Evolutionary conservation across 2,888 invertebrate genomes (phyloP).

Genomic region (Oscheius onirici): DNA sequence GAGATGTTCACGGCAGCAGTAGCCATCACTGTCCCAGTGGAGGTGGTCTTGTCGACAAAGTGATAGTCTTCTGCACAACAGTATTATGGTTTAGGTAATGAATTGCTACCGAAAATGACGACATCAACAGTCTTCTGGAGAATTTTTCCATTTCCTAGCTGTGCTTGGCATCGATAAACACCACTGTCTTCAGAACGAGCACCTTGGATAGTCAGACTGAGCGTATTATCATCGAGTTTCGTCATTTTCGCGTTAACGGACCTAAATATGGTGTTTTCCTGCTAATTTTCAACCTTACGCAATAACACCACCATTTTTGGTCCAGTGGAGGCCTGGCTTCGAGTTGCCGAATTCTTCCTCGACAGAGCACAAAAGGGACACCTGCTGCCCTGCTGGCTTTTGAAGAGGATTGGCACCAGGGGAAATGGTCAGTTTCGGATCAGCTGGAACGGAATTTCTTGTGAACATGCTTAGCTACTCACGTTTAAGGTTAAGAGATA

Average conservation of each 20-base stretch:
- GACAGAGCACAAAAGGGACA: constrained; percentile 46
- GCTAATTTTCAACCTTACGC: constrained; percentile 20
- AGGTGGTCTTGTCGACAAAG: constrained; percentile 50
- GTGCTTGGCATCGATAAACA: constrained; percentile 55
- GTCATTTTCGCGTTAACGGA: constrained; percentile 47
- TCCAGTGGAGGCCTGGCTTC: constrained; percentile 52
- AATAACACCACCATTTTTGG: constrained; percentile 49
- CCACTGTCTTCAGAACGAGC: constrained; percentile 49
- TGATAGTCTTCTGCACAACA: constrained; percentile 46
- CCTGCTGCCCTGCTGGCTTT: constrained; percentile 49
- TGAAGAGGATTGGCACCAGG: constrained; percentile 49
- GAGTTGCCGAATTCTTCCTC: constrained; percentile 32
- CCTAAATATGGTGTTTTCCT: constrained; percentile 19
- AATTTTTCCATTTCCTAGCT: constrained; percentile 33
- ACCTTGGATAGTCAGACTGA: constrained; percentile 46
- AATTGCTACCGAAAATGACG: constrained; percentile 46
- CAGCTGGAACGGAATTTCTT: background rate
- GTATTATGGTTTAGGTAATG: too few relatives aligned
- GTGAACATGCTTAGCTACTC: background rate
- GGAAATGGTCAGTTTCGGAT: constrained; percentile 35
- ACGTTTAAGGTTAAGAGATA: background rate
- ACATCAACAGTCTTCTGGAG: constrained; percentile 49
- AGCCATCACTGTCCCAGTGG: constrained; percentile 42
- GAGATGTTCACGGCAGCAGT: constrained; percentile 54
- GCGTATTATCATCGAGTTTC: constrained; percentile 46